phyloP scores from a whole-genome alignment of 2,797 vertebrate genomes.

The Chaetodon trifasciatus region DNA sequence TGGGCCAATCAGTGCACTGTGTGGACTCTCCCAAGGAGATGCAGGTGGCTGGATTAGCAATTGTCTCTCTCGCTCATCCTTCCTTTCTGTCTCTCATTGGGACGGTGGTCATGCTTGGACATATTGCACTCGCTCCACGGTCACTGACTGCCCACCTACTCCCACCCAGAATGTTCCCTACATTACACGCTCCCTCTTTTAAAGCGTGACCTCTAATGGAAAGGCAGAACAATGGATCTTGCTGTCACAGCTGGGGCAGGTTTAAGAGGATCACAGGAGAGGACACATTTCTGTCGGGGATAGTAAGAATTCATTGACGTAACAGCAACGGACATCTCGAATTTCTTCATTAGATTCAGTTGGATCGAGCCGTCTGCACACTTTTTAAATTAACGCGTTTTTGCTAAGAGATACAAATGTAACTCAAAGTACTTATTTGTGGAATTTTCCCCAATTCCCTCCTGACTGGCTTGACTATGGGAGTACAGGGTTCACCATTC shows the following conservation, averaged over 20 bases:
- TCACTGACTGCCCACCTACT: constrained; percentile 23
- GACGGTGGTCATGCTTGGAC: constrained; percentile 39
- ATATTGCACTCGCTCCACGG: constrained; percentile 20
- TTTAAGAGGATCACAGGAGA: constrained; percentile 38
- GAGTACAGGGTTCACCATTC: constrained; percentile 33
- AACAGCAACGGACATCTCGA: constrained; percentile 14
- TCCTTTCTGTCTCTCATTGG: constrained; percentile 42
- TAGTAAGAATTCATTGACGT: constrained; percentile 2
- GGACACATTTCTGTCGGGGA: constrained; percentile 11
- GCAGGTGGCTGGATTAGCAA: constrained; percentile 76
- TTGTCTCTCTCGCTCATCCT: constrained; percentile 43
- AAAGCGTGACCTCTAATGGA: constrained; percentile 10
- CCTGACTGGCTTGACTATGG: constrained; percentile 12
- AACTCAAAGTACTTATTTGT: constrained; percentile 17
- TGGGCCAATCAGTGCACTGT: constrained; percentile 63
- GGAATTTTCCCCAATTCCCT: constrained; percentile 38
- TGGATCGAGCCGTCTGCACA: constrained; percentile 15
- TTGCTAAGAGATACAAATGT: constrained; percentile 7
- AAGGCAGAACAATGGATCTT: constrained; percentile 24
- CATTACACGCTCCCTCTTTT: constrained; percentile 18
- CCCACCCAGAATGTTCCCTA: neutral
- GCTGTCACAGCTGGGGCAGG: constrained; percentile 21
- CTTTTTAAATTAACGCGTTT: constrained; percentile 6
- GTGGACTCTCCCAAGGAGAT: constrained; percentile 62
- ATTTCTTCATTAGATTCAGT: neutral